These are phyloP conservation scores for Micrasema longulum DNA, from an alignment of 1,140 invertebrate genomes.

Conservation along the genomic window DNA sequence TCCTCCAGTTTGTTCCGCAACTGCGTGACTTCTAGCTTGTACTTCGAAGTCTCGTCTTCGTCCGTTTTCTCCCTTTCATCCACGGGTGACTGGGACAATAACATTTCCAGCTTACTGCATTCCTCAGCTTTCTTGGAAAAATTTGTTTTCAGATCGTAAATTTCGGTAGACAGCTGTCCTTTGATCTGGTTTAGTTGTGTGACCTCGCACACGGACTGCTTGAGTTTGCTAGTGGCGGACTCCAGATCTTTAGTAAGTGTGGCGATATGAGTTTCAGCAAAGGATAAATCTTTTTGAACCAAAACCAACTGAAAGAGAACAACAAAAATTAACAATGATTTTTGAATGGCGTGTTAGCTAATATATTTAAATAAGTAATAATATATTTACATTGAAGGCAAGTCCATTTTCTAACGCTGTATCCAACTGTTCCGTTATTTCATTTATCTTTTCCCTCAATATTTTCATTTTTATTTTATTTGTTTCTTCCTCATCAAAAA, in stretches of 20 bases:
- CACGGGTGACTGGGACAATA: slow-evolving; percentile 31
- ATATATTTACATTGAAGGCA: slow-evolving; percentile 1
- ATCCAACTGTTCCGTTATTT: slow-evolving; percentile 22
- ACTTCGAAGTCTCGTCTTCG: slow-evolving; percentile 43
- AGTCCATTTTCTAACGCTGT: slow-evolving; percentile 9
- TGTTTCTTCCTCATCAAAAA: slow-evolving; percentile 24
- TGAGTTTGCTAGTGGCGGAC: slow-evolving; percentile 15
- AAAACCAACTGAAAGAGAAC: slow-evolving; percentile 33
- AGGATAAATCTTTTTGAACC: slow-evolving; percentile 45
- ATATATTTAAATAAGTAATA: neutral
- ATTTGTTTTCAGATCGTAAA: slow-evolving; percentile 17
- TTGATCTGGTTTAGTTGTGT: slow-evolving; percentile 37
- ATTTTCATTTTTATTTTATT: slow-evolving; percentile 28
- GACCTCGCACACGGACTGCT: slow-evolving; percentile 36
- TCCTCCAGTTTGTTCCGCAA: slow-evolving; percentile 40
- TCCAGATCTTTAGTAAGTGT: slow-evolving; percentile 42
- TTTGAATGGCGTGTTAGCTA: neutral
- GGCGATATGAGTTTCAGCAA: slow-evolving; percentile 35
- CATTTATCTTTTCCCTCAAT: slow-evolving; percentile 28
- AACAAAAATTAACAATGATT: neutral
- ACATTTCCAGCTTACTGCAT: slow-evolving; percentile 43
- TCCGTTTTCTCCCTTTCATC: slow-evolving; percentile 48
- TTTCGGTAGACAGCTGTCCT: slow-evolving; percentile 16
- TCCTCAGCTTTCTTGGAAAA: slow-evolving; percentile 45
- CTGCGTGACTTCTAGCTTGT: slow-evolving; percentile 45